Percentiles rank a stretch among this genome's conserved stretches.
Conservation (phyloP, 2,888 invertebrate genomes). For the Aporophyla nigra region DNA sequence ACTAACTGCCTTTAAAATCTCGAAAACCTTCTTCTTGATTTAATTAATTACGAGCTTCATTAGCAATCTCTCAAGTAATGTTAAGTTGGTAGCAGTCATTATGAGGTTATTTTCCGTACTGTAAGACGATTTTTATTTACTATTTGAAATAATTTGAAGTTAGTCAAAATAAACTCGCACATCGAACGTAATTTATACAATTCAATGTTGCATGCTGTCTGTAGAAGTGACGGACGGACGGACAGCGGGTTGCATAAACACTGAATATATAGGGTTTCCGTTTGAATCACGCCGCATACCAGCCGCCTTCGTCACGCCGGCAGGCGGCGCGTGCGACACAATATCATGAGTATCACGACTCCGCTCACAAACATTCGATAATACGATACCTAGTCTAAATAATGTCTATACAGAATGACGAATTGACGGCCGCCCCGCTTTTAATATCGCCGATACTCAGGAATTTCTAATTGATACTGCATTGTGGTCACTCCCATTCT, state of each 20-base stretch:
- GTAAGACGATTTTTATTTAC: conserved; percentile 21
- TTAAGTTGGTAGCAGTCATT: conserved; percentile 17
- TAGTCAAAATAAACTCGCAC: conserved; percentile 65
- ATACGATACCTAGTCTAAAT: conserved; percentile 78
- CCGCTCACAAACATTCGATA: conserved; percentile 78
- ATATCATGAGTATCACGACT: conserved; percentile 84
- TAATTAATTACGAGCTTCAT: conserved; percentile 45
- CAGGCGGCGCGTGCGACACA: conserved; percentile 84
- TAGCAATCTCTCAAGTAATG: conserved; percentile 31
- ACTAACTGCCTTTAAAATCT: conserved; percentile 65
- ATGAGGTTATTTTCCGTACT: conserved; percentile 23
- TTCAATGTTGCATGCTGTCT: conserved; percentile 80
- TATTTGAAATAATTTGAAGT: conserved; percentile 49
- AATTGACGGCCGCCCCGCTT: conserved; percentile 70
- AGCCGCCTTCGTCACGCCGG: conserved; percentile 87
- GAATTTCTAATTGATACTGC: conserved; percentile 83
- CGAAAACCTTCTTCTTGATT: conserved; percentile 55
- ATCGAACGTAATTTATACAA: conserved; percentile 71
- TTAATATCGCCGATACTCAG: conserved; percentile 71
- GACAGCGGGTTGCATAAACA: conserved; percentile 87
- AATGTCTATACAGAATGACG: conserved; percentile 79
- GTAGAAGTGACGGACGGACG: conserved; percentile 83
- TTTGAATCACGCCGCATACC: conserved; percentile 90
- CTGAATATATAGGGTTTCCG: conserved; percentile 89
- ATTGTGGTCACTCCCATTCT: conserved; percentile 78